phyloP scores from a whole-genome alignment of 2,113 vertebrate genomes.

The Polypterus bichir region DNA sequence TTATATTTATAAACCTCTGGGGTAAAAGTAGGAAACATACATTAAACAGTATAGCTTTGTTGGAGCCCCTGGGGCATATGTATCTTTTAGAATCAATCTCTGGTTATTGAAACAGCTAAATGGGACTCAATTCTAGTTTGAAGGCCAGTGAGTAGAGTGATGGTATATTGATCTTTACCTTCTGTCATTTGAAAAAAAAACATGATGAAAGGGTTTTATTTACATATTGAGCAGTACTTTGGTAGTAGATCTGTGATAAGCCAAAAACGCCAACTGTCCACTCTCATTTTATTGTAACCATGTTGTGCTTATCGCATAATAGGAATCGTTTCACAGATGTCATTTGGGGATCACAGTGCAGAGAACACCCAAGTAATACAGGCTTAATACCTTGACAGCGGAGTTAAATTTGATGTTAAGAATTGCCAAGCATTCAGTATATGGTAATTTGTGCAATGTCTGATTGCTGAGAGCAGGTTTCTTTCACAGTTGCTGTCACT shows the following conservation, averaged over 20 bases:
- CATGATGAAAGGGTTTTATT: too few species aligned
- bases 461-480: too few species aligned
- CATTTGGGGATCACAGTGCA: background rate
- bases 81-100: constrained; percentile 6
- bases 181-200: too few species aligned
- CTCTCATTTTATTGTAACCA: too few species aligned
- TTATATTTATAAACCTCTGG: too few species aligned
- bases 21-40: background rate
- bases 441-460: too few species aligned
- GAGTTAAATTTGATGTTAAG: background rate
- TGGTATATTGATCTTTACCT: constrained; percentile 10
- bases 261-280: too few species aligned
- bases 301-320: background rate
- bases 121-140: constrained; percentile 1
- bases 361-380: background rate
- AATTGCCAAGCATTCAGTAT: too few species aligned
- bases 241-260: too few species aligned
- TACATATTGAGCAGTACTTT: too few species aligned
- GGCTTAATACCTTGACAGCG: background rate
- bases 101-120: background rate
- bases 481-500: too few species aligned
- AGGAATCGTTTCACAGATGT: background rate
- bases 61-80: background rate
- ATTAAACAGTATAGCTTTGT: constrained; percentile 3
- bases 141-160: constrained; percentile 7